A percentile compares a stretch with the other conserved stretches of the same genome.
Evolutionary conservation across 1,140 invertebrate genomes (phyloP).

Genomic region (Halyomorpha halys): DNA sequence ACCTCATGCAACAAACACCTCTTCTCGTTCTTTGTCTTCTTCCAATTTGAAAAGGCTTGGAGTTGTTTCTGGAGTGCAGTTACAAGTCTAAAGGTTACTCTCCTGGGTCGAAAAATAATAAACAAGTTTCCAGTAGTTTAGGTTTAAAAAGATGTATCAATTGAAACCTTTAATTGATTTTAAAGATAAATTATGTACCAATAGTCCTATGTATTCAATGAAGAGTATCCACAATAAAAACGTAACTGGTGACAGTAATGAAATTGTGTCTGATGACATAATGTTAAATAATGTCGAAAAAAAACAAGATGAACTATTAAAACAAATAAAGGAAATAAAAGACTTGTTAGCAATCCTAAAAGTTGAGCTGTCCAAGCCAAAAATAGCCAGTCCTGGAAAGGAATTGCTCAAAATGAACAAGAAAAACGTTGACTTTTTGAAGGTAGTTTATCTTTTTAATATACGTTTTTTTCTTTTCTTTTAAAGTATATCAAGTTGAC

Average conservation of each 20-base stretch:
- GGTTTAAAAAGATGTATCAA: slow-evolving; percentile 26
- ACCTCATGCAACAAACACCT: too few relatives aligned
- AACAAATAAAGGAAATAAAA: slow-evolving; percentile 27
- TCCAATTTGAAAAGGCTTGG: too few relatives aligned
- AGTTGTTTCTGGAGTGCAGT: too few relatives aligned
- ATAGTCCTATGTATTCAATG: slow-evolving; percentile 29
- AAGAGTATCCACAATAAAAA: slow-evolving; percentile 28
- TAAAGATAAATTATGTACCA: slow-evolving; percentile 19
- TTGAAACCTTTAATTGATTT: slow-evolving; percentile 29
- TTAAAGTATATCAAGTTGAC: too few relatives aligned
- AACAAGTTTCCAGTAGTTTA: too few relatives aligned
- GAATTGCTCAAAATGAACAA: background rate
- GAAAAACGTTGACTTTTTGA: background rate
- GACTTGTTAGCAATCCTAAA: slow-evolving; percentile 26
- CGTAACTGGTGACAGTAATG: background rate
- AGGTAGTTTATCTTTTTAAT: too few relatives aligned
- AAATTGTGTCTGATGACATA: slow-evolving; percentile 15
- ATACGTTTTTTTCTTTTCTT: too few relatives aligned
- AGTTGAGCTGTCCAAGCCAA: slow-evolving; percentile 19
- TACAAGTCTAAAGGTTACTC: too few relatives aligned
- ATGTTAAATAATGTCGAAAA: slow-evolving; percentile 25
- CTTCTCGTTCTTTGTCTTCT: too few relatives aligned
- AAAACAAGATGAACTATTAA: slow-evolving; percentile 29
- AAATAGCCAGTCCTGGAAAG: background rate
- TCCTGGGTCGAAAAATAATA: too few relatives aligned